phyloP scores from a whole-genome alignment of 2,113 vertebrate genomes.

The Esox niger region DNA sequence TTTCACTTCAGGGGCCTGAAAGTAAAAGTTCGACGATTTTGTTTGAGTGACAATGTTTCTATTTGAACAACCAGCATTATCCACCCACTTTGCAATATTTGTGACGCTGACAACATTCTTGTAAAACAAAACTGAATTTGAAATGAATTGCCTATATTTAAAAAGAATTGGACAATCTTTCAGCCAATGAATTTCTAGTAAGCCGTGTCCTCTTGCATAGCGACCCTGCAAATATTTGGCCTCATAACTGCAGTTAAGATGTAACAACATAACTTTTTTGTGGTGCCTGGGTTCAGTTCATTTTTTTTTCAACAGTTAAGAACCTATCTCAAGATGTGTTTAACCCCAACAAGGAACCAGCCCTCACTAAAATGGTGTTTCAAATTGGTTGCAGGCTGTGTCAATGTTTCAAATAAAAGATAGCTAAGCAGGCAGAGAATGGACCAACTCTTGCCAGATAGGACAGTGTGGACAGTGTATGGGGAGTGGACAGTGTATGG shows the following conservation, averaged over 20 bases:
- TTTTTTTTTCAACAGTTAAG: constrained; percentile 25
- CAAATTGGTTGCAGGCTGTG: constrained; percentile 38
- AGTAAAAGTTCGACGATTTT: no score
- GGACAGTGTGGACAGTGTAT: constrained; percentile 23
- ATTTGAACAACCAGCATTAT: no score
- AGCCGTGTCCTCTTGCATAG: constrained; percentile 23
- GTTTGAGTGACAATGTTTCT: no score
- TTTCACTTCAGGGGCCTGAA: no score
- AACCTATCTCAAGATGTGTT: constrained; percentile 34
- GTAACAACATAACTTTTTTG: constrained; percentile 17
- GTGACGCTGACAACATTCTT: neutral
- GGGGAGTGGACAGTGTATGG: no score
- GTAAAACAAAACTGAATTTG: neutral
- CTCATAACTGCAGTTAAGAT: constrained; percentile 19
- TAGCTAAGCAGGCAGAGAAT: constrained; percentile 31
- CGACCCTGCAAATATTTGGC: constrained; percentile 40
- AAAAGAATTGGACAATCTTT: neutral
- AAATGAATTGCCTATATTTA: neutral
- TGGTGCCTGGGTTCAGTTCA: neutral
- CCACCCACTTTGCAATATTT: no score
- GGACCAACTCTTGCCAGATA: neutral
- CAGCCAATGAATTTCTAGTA: constrained; percentile 3
- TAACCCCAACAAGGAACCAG: constrained; percentile 23
- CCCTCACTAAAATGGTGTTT: constrained; percentile 42
- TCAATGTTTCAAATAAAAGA: constrained; percentile 39